These are phyloP conservation scores for Hartigia nigra DNA, from an alignment of 2,888 invertebrate genomes.

Conservation along the genomic window DNA sequence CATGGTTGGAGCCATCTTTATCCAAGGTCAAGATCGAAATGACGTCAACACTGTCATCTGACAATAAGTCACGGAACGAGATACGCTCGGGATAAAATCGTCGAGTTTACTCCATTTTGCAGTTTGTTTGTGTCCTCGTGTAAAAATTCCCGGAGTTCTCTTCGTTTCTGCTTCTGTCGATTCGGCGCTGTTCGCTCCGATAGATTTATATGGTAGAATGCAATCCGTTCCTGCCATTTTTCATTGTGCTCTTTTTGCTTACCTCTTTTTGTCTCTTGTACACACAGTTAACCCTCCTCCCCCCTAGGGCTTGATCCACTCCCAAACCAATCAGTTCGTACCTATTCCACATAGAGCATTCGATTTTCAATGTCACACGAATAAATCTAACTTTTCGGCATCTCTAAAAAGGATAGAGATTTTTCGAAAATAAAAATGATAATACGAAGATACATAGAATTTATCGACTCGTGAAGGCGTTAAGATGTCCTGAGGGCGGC, in stretches of 20 bases:
- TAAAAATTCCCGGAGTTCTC: not conserved
- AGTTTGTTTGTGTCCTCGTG: not conserved
- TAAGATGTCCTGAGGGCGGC: constrained; percentile 4
- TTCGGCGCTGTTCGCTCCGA: not conserved
- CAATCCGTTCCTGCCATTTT: not conserved
- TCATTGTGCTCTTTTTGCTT: not conserved
- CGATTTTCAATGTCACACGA: not conserved
- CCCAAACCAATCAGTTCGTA: not conserved
- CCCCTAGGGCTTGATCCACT: not conserved
- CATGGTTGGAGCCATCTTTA: not conserved
- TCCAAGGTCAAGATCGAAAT: not conserved
- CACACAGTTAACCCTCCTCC: not conserved
- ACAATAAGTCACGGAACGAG: not conserved
- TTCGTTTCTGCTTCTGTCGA: not conserved
- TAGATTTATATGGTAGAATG: not conserved
- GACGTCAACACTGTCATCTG: not conserved
- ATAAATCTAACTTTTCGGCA: not conserved
- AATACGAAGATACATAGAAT: constrained; percentile 12
- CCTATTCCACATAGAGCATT: not conserved
- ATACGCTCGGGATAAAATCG: not conserved
- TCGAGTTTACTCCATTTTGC: not conserved
- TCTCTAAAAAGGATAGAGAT: not conserved
- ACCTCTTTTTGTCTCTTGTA: not conserved
- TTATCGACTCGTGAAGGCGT: constrained; percentile 10
- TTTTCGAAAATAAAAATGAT: not conserved